phyloP scores from a whole-genome alignment of 2,797 vertebrate species.

The Psittacula derbiana region DNA sequence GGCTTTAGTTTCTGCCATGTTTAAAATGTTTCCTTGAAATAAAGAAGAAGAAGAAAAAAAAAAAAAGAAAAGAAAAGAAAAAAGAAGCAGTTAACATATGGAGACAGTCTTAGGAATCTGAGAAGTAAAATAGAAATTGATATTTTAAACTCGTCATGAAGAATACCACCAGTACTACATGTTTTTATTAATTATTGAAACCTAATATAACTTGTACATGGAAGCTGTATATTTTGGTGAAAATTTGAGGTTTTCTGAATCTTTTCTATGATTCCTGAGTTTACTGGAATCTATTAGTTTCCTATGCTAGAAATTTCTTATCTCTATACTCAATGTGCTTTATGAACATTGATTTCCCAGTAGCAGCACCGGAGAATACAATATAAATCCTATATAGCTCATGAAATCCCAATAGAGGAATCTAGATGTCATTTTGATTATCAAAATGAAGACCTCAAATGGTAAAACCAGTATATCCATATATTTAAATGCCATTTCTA shows the following conservation, averaged over 20 bases:
- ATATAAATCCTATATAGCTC: neutral
- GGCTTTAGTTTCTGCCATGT: constrained; percentile 74
- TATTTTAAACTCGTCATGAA: neutral
- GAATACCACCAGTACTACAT: neutral
- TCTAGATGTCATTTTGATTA: neutral
- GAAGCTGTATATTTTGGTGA: neutral
- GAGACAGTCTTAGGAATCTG: neutral
- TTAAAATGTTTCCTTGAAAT: constrained; percentile 72
- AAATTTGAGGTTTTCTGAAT: neutral
- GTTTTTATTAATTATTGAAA: neutral
- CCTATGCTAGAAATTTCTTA: neutral
- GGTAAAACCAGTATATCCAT: neutral
- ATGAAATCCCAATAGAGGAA: neutral
- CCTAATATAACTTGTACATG: neutral
- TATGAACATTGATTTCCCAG: neutral
- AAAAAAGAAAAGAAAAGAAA: neutral
- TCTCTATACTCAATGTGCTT: neutral
- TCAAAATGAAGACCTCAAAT: neutral
- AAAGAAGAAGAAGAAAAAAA: constrained; percentile 36
- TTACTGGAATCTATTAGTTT: neutral
- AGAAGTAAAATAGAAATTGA: neutral
- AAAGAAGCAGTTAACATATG: constrained; percentile 48
- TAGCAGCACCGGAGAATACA: neutral
- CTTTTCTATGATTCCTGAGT: neutral
- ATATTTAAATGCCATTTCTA: neutral